Percentiles rank a stretch among this genome's conserved stretches.
phyloP scores from a whole-genome alignment of 2,113 vertebrate species.

The Dendropsophus ebraccatus region DNA sequence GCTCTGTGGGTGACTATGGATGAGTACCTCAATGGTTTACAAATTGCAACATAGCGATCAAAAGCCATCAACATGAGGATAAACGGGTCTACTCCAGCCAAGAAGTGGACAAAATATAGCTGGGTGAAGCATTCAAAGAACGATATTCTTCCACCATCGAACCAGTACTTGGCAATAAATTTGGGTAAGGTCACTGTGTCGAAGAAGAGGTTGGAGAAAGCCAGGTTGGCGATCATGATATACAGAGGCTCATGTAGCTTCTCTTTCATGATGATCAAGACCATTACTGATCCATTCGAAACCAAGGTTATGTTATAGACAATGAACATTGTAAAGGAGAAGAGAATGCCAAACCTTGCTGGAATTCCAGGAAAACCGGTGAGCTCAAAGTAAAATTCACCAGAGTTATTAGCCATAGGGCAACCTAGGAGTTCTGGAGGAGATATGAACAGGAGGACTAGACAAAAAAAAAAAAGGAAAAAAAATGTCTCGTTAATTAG shows the following conservation, averaged over 20 bases:
- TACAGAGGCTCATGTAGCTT: slow-evolving; percentile 70
- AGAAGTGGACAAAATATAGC: slow-evolving; percentile 64
- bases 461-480: too few relatives aligned
- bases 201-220: slow-evolving; percentile 60
- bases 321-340: slow-evolving; percentile 71
- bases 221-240: slow-evolving; percentile 65
- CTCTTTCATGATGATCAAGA: slow-evolving; percentile 56
- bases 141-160: slow-evolving; percentile 57
- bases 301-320: slow-evolving; percentile 71
- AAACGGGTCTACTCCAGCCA: slow-evolving; percentile 61
- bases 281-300: slow-evolving; percentile 71
- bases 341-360: not conserved
- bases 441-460: slow-evolving; percentile 55
- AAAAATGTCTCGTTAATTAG: too few relatives aligned
- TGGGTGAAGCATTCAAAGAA: slow-evolving; percentile 63
- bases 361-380: not conserved
- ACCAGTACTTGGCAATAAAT: slow-evolving; percentile 63
- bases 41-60: too few relatives aligned
- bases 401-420: not conserved
- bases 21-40: slow-evolving; percentile 59
- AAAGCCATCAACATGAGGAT: slow-evolving; percentile 50
- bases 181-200: slow-evolving; percentile 64
- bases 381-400: not conserved
- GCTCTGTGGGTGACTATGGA: slow-evolving; percentile 50
- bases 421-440: too few relatives aligned